Base-by-base conservation (phyloP, 1,140 invertebrate genomes). In the Drosophila insularis region DNA sequence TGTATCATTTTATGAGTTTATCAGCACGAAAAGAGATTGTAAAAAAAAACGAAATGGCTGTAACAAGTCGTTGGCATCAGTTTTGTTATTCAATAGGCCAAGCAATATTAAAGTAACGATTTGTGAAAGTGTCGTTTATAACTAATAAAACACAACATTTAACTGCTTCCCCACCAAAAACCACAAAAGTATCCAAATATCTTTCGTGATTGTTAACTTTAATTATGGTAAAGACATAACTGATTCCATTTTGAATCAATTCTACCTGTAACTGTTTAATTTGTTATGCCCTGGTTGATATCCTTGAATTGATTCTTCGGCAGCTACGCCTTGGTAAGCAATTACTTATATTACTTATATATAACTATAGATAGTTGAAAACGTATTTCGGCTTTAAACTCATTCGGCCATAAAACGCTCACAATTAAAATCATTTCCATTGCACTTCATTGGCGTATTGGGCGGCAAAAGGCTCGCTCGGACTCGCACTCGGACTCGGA, bases 401-500 rank as follows among this genome's bases (percentile, higher is more conserved):
- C 43, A 50, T 8, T 50, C 43, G 43, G 53, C 67, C 63, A 70
- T 74, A 78, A 81, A 82, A 79, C 46, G 80, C 80, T 84, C 80
- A 84, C 76, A 84, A 84, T 84, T 80, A 84, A 84, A 76, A 76
- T 69, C 73, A 67, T 76, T 76, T 84, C 70, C 72, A 80, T 67
- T 80, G 64, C 68, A 68, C 71, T 63, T 75, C 75, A 63, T 27
- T 71, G 60, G 65, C 61, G 39, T 54, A 50, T 21, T 50, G 43
- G 43, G 43, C 35, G 35, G 43, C 8, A 11, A 1, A 2, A 13
- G 35, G 35, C 10, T 37, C 11, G 11, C 2, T 11, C 10, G 4
- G 11, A 11, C 35, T 50, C 17, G 2, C 2, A 8, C 2, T 11
- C 10, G 3, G 2, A 1, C 35, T 50, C 43, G 17, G 43, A n/a